A percentile compares a stretch with the other conserved stretches of the same genome.
phyloP scores from a whole-genome alignment of 2,888 invertebrate genomes.

The Xiphydria camelus region DNA sequence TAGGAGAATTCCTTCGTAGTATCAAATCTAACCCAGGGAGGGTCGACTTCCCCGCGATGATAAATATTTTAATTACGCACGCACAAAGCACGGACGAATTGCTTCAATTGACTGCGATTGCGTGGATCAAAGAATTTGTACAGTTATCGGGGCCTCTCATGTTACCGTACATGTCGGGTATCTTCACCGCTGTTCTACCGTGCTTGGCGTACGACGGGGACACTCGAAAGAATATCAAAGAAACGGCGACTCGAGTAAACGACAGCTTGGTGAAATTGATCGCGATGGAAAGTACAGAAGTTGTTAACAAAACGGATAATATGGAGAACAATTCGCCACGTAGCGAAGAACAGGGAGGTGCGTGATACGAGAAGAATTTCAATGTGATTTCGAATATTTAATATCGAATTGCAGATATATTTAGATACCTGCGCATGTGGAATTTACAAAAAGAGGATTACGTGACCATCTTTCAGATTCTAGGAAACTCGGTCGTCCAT shows the following conservation, averaged over 20 bases:
- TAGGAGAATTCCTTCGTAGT: conserved; percentile 88
- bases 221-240: conserved; percentile 77
- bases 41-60: conserved; percentile 86
- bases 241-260: conserved; percentile 88
- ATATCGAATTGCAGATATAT: no score
- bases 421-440: no score
- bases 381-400: no score
- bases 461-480: conserved; percentile 4
- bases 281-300: conserved; percentile 59
- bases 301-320: conserved; percentile 31
- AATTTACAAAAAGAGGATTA: not conserved
- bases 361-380: not conserved
- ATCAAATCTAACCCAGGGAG: conserved; percentile 82
- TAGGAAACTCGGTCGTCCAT: conserved; percentile 13
- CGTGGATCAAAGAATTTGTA: conserved; percentile 96
- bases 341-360: not conserved
- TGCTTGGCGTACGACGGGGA: conserved; percentile 88
- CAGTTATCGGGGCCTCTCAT: conserved; percentile 80
- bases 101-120: conserved; percentile 84
- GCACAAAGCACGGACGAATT: conserved; percentile 86
- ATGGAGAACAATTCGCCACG: conserved; percentile 27
- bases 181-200: conserved; percentile 89
- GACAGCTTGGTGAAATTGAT: conserved; percentile 81
- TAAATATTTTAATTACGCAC: conserved; percentile 92
- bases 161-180: conserved; percentile 88